Conservation (phyloP, 2,113 vertebrate genomes). For the Arvicanthis niloticus region DNA sequence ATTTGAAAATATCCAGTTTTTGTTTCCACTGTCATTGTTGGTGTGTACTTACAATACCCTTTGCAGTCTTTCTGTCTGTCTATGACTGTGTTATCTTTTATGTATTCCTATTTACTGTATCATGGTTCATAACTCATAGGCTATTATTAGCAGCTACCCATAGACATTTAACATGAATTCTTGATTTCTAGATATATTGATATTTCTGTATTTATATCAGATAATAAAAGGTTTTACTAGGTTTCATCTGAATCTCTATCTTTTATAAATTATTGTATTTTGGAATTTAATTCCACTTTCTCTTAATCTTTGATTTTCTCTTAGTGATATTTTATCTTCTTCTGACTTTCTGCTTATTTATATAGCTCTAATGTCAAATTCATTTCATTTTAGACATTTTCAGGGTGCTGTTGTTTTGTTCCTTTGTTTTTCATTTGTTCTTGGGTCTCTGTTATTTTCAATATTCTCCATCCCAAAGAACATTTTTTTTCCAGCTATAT, state of each 20-base stretch:
- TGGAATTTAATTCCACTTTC: conserved; percentile 18
- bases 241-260: neutral
- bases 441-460: neutral
- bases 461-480: neutral
- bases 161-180: neutral
- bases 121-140: neutral
- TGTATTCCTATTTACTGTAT: neutral
- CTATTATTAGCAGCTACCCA: neutral
- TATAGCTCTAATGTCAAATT: neutral
- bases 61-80: conserved; percentile 1
- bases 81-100: neutral
- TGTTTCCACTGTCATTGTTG: neutral
- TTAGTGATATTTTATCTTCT: neutral
- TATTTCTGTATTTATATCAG: neutral
- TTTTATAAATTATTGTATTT: conserved; percentile 7
- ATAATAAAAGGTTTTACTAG: neutral
- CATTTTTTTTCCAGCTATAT: neutral
- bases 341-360: neutral
- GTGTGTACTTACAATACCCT: neutral
- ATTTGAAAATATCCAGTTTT: neutral
- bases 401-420: neutral
- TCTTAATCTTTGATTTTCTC: neutral
- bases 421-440: neutral
- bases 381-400: neutral
- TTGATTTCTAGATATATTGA: conserved; percentile 9